phyloP scores from a whole-genome alignment of 2,797 vertebrate species.

The Enteromius fasciolatus region DNA sequence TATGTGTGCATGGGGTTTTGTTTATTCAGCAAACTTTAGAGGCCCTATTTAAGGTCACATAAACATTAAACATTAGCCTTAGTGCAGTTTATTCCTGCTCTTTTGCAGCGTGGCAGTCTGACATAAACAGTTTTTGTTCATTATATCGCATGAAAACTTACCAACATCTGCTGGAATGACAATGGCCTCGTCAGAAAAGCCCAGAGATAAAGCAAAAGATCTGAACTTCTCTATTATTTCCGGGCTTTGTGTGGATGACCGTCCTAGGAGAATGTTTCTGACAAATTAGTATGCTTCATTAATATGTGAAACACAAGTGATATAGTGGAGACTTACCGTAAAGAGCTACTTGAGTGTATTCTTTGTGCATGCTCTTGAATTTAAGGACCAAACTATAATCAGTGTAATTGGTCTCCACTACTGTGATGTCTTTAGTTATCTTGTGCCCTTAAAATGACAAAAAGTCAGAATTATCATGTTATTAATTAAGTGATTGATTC shows the following conservation, averaged over 20 bases:
- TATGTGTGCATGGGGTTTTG: constrained; percentile 28
- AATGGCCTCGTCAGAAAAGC: constrained; percentile 57
- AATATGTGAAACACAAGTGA: not conserved
- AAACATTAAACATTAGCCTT: constrained; percentile 5
- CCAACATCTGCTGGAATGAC: constrained; percentile 31
- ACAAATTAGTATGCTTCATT: not conserved
- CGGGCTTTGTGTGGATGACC: constrained; percentile 36
- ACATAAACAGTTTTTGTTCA: not conserved
- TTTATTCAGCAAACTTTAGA: constrained; percentile 52
- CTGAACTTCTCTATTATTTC: constrained; percentile 54
- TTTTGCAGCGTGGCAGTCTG: not conserved
- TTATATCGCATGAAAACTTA: constrained; percentile 33
- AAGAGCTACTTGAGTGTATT: constrained; percentile 58
- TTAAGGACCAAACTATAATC: constrained; percentile 62
- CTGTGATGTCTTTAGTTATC: constrained; percentile 58
- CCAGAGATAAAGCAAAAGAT: constrained; percentile 51
- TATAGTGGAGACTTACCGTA: constrained; percentile 52
- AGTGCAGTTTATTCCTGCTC: constrained; percentile 41
- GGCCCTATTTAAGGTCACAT: constrained; percentile 24
- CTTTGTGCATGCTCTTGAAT: constrained; percentile 56
- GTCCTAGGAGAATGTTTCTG: constrained; percentile 37
- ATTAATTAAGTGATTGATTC: not conserved
- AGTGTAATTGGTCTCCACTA: constrained; percentile 63
- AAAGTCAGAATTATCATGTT: not conserved
- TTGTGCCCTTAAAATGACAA: constrained; percentile 48